Evolutionary conservation across 2,797 vertebrate species (phyloP).

Genomic region (Hippocampus kuda): DNA sequence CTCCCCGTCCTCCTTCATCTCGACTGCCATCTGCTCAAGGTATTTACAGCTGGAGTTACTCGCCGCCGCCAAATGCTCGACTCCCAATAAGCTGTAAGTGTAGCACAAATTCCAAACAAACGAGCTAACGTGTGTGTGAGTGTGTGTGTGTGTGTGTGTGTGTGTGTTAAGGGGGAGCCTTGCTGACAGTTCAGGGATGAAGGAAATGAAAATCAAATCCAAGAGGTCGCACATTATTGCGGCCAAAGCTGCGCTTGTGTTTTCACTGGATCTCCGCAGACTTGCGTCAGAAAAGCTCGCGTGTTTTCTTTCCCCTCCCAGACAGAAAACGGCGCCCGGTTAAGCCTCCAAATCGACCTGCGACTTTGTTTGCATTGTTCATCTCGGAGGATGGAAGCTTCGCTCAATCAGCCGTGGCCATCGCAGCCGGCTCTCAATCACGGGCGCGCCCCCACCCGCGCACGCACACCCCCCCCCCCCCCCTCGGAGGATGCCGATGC

Average conservation of each 20-base stretch:
- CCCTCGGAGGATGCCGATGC: constrained; percentile 16
- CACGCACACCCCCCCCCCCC: neutral
- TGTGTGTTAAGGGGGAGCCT: constrained; percentile 9
- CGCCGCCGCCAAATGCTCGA: constrained; percentile 14
- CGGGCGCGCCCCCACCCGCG: constrained; percentile 14
- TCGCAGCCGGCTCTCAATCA: constrained; percentile 58
- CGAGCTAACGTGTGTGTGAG: constrained; percentile 18
- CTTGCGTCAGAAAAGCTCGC: constrained; percentile 39
- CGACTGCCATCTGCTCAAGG: constrained; percentile 47
- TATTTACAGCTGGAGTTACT: constrained; percentile 64
- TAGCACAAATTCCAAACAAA: constrained; percentile 6
- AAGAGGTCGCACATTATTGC: constrained; percentile 52
- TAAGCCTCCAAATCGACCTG: constrained; percentile 35
- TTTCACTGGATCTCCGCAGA: constrained; percentile 48
- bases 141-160: constrained; percentile 21
- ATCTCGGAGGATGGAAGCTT: constrained; percentile 53
- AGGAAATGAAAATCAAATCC: constrained; percentile 59
- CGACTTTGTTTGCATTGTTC: constrained; percentile 50
- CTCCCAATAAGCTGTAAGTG: neutral
- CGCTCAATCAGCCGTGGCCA: constrained; percentile 59
- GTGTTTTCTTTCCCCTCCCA: constrained; percentile 58
- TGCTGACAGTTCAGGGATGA: constrained; percentile 27
- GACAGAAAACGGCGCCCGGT: constrained; percentile 45
- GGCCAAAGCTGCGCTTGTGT: constrained; percentile 36
- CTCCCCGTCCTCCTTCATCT: constrained; percentile 39